These are phyloP conservation scores for Frankliniella fusca DNA, from an alignment of 2,888 invertebrate species.

Conservation along the genomic window DNA sequence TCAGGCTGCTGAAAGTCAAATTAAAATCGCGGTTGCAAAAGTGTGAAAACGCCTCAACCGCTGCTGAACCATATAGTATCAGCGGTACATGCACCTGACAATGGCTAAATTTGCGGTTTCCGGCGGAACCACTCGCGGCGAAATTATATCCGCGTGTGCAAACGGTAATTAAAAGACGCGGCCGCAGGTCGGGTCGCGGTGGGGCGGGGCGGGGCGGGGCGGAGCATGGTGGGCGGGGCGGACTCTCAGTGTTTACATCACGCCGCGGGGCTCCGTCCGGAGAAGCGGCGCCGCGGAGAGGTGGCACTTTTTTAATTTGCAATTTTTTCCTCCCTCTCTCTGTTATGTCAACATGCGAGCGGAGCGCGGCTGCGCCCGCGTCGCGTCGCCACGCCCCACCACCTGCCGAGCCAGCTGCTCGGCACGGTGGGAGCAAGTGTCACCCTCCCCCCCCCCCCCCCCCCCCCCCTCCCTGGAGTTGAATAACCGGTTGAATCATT, in stretches of 20 bases:
- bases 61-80: no score
- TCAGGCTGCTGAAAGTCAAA: no score
- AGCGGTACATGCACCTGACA: no score
- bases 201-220: background rate
- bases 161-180: background rate
- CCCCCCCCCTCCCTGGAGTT: no score
- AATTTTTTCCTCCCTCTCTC: background rate
- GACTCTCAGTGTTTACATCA: background rate
- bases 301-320: background rate
- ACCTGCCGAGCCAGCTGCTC: background rate
- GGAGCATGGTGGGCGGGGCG: background rate
- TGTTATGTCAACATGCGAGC: conserved; percentile 11
- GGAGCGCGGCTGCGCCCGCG: background rate
- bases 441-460: background rate
- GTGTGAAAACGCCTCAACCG: no score
- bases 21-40: no score
- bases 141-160: no score
- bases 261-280: background rate
- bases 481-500: conserved; percentile 25
- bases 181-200: background rate
- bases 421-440: background rate
- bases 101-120: no score
- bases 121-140: no score
- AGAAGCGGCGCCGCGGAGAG: background rate
- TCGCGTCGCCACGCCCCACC: background rate